phyloP scores from a whole-genome alignment of 1,140 invertebrate species.

The Oscheius sp. region DNA sequence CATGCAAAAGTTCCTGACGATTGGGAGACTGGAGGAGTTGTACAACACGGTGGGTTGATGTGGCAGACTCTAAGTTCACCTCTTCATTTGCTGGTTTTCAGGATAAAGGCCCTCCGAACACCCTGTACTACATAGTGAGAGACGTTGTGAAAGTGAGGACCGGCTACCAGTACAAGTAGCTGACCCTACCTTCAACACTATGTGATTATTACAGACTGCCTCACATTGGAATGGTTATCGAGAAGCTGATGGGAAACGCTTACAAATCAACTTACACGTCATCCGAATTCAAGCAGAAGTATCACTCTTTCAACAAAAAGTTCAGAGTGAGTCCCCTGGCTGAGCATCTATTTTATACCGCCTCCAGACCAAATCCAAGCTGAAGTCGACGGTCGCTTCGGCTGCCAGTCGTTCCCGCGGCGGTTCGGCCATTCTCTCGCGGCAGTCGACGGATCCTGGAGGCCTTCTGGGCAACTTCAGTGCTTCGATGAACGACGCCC shows the following conservation, averaged over 20 bases:
- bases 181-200: constrained; percentile 63
- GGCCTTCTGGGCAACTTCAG: background rate
- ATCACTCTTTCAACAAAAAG: constrained; percentile 69
- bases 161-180: constrained; percentile 43
- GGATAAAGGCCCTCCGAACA: constrained; percentile 64
- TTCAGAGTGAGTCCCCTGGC: constrained; percentile 9
- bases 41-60: constrained; percentile 82
- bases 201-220: constrained; percentile 86
- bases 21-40: constrained; percentile 86
- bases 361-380: background rate
- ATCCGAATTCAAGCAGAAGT: constrained; percentile 82
- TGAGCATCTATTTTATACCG: background rate
- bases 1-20: constrained; percentile 93
- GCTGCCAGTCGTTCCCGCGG: constrained; percentile 1
- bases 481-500: background rate
- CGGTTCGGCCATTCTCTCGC: constrained; percentile 7
- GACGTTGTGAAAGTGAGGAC: constrained; percentile 45
- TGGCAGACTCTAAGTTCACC: no score
- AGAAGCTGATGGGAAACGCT: constrained; percentile 94
- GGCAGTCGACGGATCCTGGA: constrained; percentile 16
- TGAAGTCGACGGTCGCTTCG: background rate
- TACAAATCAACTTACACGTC: constrained; percentile 87
- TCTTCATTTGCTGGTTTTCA: no score
- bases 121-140: constrained; percentile 50
- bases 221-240: constrained; percentile 91